A percentile compares a stretch with the other conserved stretches of the same genome.
These are phyloP conservation scores for Sebastes trivittatus DNA, from an alignment of 2,797 vertebrate species.

Conservation along the genomic window DNA sequence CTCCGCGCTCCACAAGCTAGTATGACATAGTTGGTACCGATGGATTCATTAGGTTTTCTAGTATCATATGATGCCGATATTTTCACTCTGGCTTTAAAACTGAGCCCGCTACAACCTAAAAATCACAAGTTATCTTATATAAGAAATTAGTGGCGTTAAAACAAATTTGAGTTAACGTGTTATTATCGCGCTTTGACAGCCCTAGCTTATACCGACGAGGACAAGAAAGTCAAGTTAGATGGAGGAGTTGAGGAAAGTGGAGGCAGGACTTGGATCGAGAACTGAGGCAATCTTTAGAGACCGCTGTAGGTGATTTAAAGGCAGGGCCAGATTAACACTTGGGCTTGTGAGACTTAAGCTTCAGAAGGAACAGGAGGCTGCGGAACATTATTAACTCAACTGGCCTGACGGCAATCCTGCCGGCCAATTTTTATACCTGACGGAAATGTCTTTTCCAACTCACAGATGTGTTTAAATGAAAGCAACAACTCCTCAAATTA, in stretches of 20 bases:
- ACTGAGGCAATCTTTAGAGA: constrained; percentile 18
- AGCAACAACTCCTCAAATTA: neutral
- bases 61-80: too few species aligned
- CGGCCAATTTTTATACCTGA: constrained; percentile 7
- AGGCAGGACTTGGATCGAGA: constrained; percentile 2
- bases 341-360: constrained; percentile 7
- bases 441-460: neutral
- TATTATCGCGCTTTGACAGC: neutral
- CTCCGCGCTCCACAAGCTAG: too few species aligned
- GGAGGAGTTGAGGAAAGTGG: neutral
- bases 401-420: neutral
- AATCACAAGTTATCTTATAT: too few species aligned
- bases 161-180: too few species aligned
- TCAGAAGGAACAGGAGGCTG: constrained; percentile 1
- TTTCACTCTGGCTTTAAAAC: too few species aligned
- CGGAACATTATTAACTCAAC: constrained; percentile 41
- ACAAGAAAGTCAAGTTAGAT: neutral
- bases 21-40: too few species aligned
- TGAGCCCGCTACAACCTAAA: too few species aligned
- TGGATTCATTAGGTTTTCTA: too few species aligned
- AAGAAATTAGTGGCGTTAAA: too few species aligned
- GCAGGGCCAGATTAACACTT: constrained; percentile 9
- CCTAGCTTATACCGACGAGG: neutral
- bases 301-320: constrained; percentile 23
- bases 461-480: constrained; percentile 4